A percentile compares a stretch with the other conserved stretches of the same genome.
These are phyloP conservation scores for Tridacna crocea DNA, from an alignment of 2,888 invertebrate species.

Conservation along the genomic window DNA sequence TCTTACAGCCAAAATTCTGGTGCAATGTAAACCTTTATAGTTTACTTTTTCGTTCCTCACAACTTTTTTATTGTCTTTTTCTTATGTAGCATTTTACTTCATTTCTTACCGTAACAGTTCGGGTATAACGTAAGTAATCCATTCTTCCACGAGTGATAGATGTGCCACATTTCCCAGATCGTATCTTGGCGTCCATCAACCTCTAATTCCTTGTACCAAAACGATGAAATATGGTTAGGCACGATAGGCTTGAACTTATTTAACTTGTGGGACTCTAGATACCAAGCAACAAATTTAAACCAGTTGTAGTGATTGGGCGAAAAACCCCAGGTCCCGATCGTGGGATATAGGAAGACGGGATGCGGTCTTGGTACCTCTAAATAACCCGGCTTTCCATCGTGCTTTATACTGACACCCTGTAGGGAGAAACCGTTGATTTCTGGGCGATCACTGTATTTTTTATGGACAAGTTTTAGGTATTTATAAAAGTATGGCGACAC, in stretches of 20 bases:
- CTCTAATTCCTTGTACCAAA: conserved; percentile 27
- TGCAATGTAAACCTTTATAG: background rate
- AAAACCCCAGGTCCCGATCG: conserved; percentile 46
- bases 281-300: conserved; percentile 34
- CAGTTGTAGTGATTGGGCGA: conserved; percentile 45
- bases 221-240: conserved; percentile 16
- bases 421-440: conserved; percentile 44
- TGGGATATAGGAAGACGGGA: conserved; percentile 43
- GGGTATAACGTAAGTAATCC: background rate
- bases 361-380: conserved; percentile 28
- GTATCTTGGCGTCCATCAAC: background rate
- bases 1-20: too few relatives aligned
- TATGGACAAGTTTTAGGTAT: conserved; percentile 42
- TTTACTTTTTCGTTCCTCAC: background rate
- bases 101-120: background rate
- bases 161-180: conserved; percentile 4
- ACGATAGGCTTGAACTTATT: conserved; percentile 28
- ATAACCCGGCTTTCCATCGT: conserved; percentile 19
- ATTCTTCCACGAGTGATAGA: background rate
- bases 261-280: background rate
- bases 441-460: conserved; percentile 26
- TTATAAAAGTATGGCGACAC: conserved; percentile 55
- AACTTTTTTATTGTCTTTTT: background rate
- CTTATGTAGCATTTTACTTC: background rate
- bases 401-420: conserved; percentile 38